Base-by-base conservation (phyloP, 2,113 vertebrate genomes). In the Zosterops lateralis region DNA sequence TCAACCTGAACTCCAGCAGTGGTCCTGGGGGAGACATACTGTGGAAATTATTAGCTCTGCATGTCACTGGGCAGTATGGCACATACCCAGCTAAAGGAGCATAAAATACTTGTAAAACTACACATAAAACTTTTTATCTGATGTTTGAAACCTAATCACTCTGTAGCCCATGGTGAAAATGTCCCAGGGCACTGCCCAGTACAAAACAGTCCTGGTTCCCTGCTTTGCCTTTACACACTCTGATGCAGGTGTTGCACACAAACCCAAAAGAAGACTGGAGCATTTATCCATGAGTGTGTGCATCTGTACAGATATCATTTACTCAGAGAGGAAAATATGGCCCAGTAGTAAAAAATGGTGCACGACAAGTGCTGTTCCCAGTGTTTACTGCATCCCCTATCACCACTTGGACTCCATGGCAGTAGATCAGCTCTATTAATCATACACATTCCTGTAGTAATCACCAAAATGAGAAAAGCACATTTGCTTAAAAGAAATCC, bases 231-330 rank as follows among this genome's bases (percentile, higher is more conserved):
- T 80, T 42, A 17, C 15, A 64, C 17, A 1, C 22, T 54, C 57
- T 0, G 0, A 18, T 40, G 60, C 50, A 0, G 1, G 0, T 14
- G 28, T 20, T 12, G 19, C 68, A 51, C 22, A 17, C 21, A 72
- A 85, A 57, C 44, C 83, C 66, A 53, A 12, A 17, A 36, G 36
- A 74, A 76, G 58, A 48, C 32, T 31, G n/a, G 14, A 51, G 54
- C 13, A 15, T 38, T 48, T 5, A 22, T 8, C 50, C 24, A 6
- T 4, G 26, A 40, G 34, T 10, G 14, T 12, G 10, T 40, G 38
- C 4, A 1, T 7, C 25, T 6, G 14, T 12, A 57, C 32, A 29
- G 17, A 25, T 7, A 6, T 6, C 3, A 47, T 40, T 29, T 21
- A 64, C 47, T 57, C 56, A 45, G 3, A 34, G 7, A 42, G 26